Evolutionary conservation across 2,888 invertebrate species (phyloP).

Genomic region (Anarsia innoxiella): DNA sequence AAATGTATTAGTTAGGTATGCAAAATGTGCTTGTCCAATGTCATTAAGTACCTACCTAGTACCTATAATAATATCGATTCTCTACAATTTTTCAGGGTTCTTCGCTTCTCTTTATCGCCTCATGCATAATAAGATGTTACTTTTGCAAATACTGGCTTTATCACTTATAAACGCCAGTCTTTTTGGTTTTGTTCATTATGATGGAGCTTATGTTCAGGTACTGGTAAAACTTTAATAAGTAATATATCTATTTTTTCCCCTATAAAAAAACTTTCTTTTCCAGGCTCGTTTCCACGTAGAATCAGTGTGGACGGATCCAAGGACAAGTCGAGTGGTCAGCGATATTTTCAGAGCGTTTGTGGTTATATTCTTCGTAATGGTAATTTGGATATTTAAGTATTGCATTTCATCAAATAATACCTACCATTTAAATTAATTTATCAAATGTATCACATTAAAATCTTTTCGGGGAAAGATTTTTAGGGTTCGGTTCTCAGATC

Average conservation of each 20-base stretch:
- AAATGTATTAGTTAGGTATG: too few species aligned
- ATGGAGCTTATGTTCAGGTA: constrained; percentile 47
- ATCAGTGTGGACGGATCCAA: constrained; percentile 43
- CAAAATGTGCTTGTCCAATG: too few species aligned
- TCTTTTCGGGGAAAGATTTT: constrained; percentile 48
- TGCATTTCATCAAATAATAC: too few species aligned
- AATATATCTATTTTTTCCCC: background rate
- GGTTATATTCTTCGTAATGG: constrained; percentile 60
- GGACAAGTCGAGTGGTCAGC: constrained; percentile 41
- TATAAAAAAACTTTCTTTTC: constrained; percentile 6
- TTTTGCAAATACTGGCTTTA: constrained; percentile 43
- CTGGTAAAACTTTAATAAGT: background rate
- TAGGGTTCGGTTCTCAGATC: constrained; percentile 53
- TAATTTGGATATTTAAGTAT: constrained; percentile 23
- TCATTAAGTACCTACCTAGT: too few species aligned
- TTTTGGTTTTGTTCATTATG: constrained; percentile 49
- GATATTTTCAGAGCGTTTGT: constrained; percentile 56
- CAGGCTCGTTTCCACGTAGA: constrained; percentile 56
- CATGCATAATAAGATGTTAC: constrained; percentile 35
- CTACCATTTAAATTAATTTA: too few species aligned
- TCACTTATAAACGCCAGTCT: constrained; percentile 43
- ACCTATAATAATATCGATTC: too few species aligned
- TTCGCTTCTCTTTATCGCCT: constrained; percentile 35
- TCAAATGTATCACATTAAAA: too few species aligned
- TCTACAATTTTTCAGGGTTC: constrained; percentile 42